Conservation (phyloP, 2,888 invertebrate genomes). For the Sminthurinus aureus region DNA sequence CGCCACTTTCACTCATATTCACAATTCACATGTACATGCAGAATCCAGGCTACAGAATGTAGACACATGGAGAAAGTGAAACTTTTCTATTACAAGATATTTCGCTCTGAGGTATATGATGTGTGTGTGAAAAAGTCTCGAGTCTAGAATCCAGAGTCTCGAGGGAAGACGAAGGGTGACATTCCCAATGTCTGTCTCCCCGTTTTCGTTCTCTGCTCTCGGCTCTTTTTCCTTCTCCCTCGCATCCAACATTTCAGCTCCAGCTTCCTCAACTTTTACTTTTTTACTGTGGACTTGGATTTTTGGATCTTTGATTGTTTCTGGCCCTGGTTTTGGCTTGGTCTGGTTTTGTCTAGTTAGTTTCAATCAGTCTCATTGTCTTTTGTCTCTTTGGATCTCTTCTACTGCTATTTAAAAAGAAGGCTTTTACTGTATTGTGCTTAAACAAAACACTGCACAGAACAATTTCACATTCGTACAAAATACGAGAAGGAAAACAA, state of each 20-base stretch:
- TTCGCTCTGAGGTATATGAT: constrained; percentile 17
- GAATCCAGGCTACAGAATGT: no score
- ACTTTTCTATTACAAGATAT: constrained; percentile 30
- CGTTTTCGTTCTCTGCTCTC: neutral
- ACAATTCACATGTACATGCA: no score
- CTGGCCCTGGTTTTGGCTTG: neutral
- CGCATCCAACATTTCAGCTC: no score
- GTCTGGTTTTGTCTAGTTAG: neutral
- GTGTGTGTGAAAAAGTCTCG: neutral
- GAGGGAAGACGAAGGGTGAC: constrained; percentile 19
- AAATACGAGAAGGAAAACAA: no score
- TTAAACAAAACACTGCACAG: no score
- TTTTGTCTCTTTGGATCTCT: neutral
- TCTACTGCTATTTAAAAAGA: no score
- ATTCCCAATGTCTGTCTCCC: constrained; percentile 1
- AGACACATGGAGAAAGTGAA: neutral
- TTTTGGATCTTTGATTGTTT: neutral
- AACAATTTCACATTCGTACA: no score
- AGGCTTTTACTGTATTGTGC: no score
- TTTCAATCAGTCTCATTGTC: neutral
- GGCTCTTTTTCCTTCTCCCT: neutral
- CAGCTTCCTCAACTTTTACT: no score
- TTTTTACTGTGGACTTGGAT: neutral
- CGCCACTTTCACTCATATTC: neutral
- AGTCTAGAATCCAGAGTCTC: neutral